Evolutionary conservation across 2,797 vertebrate species (phyloP), one percentile per base, ranked within the genome.

Genomic region (Eulemur coronatus): DNA sequence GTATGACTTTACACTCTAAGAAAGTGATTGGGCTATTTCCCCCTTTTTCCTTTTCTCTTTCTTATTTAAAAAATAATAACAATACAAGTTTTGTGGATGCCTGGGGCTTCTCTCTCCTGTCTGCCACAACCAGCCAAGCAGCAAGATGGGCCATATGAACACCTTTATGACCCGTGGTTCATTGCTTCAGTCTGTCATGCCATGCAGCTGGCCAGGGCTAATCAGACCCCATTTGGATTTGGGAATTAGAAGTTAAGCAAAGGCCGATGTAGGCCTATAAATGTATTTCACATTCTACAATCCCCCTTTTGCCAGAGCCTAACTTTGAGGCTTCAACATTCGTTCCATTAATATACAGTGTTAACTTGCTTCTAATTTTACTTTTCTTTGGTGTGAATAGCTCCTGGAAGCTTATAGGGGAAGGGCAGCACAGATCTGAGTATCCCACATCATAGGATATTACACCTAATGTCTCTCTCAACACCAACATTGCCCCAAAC

Each of bases 401-500:
- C 4, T 46, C 30, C 79, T 22, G 84, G 65, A 73, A 15, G 38
- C 28, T n/a, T 20, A 7, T 2, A n/a, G 6, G 50, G 50, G 35
- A 87, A 88, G 33, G n/a, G 2, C 18, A 10, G 10, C 15, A 1
- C 33, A 78, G 55, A 17, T 41, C 13, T n/a, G n/a, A 52, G 4
- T 2, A 13, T 4, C 14, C 20, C 9, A 38, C 2, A 0, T 15
- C 14, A 18, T 24, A 48, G 26, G 7, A 38, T 26, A 50, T n/a
- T 41, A 43, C 2, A 35, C 48, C 11, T 48, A 26, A 35, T n/a
- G 26, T 72, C 8, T 86, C n/a, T 46, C 46, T 63, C 20, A 18
- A 30, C 11, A 33, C 2, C 33, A 17, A 2, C 17, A 26, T 22
- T 76, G 4, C 11, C 20, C 11, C n/a, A 43, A 80, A 52, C 5